A percentile compares a stretch with the other conserved stretches of the same genome.
Conservation (phyloP, 1,140 invertebrate genomes). For the Copidosoma floridanum region DNA sequence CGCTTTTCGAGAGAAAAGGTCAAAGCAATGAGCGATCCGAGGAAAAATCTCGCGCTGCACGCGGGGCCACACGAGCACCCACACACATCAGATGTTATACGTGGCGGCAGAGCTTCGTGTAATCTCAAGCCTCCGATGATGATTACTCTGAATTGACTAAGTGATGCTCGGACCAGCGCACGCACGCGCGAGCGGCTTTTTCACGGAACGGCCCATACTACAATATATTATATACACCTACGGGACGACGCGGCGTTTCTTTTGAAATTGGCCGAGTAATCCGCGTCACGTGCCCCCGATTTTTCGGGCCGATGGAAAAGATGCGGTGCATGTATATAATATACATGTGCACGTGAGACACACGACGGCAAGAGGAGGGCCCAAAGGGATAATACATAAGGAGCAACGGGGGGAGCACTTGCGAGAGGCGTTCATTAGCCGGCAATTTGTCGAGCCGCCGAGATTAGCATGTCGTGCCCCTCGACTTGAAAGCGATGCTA, state of each 20-base stretch:
- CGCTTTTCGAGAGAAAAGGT: too few species aligned
- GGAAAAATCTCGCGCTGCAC: conserved; percentile 4
- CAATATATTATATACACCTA: too few species aligned
- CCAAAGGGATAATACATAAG: too few species aligned
- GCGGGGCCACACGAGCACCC: neutral
- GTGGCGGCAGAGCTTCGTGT: too few species aligned
- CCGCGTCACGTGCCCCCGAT: conserved; percentile 47
- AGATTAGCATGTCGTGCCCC: conserved; percentile 47
- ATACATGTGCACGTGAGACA: too few species aligned
- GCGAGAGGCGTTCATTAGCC: conserved; percentile 35
- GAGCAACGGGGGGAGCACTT: too few species aligned
- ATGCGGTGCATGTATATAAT: too few species aligned
- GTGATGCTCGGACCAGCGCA: neutral
- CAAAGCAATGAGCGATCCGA: neutral
- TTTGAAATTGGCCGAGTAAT: conserved; percentile 52
- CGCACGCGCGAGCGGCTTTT: neutral
- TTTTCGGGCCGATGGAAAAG: conserved; percentile 14
- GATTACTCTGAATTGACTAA: conserved; percentile 23
- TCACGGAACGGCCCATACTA: too few species aligned
- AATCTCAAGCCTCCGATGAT: conserved; percentile 5
- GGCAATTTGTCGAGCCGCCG: conserved; percentile 42
- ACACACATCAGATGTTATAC: too few species aligned
- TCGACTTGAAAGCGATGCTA: conserved; percentile 49
- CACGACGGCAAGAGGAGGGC: too few species aligned
- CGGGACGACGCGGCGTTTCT: too few species aligned